Conservation (phyloP, 2,113 vertebrate species). For the Bubo scandiacus region DNA sequence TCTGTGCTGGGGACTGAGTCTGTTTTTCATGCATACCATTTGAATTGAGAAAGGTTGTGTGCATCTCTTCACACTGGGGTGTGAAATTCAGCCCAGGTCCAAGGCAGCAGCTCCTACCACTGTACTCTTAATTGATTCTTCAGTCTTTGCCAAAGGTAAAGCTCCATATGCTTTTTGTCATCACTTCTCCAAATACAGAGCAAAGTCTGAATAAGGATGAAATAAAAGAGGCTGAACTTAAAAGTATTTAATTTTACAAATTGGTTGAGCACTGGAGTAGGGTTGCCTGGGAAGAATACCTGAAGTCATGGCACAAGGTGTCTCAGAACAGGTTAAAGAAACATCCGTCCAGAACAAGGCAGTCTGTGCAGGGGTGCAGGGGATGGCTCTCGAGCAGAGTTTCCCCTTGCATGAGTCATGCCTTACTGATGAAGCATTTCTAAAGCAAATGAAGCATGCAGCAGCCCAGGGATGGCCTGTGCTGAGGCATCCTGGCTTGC, state of each 20-base stretch:
- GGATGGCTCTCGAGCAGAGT: neutral
- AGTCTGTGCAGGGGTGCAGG: neutral
- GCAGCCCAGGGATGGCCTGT: neutral
- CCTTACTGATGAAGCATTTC: neutral
- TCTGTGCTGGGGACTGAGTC: neutral
- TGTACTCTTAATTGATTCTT: neutral
- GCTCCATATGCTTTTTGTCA: neutral
- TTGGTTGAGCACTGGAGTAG: neutral
- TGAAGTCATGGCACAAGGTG: neutral
- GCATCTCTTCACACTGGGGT: neutral
- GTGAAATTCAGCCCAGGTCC: neutral
- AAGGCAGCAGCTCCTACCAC: neutral
- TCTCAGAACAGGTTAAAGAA: neutral
- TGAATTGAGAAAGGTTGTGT: neutral
- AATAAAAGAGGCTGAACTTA: neutral
- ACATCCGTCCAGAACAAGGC: rapidly evolving
- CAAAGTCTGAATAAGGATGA: neutral
- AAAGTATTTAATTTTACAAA: neutral
- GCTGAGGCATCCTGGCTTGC: neutral
- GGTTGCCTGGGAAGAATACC: neutral
- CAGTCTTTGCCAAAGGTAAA: neutral
- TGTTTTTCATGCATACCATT: neutral
- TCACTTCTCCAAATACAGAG: neutral
- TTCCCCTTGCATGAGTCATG: neutral
- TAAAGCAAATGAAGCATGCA: neutral